These are phyloP conservation scores for Cantharis flavilabris DNA, from an alignment of 2,888 invertebrate genomes.

Conservation along the genomic window DNA sequence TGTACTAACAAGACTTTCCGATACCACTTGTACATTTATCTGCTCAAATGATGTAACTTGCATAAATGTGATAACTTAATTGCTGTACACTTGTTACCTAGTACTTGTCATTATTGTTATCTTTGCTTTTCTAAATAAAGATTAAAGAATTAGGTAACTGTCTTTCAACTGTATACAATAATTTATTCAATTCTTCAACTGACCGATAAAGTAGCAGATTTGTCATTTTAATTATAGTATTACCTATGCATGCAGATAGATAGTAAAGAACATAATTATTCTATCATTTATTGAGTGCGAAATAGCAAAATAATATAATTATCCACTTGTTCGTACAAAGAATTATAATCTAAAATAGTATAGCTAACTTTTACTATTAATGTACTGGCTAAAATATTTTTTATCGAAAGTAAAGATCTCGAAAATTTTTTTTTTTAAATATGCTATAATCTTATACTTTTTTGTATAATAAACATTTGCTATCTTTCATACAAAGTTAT, in stretches of 20 bases:
- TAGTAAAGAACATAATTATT: background rate
- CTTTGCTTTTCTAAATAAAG: background rate
- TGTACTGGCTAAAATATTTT: too few relatives aligned
- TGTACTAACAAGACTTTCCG: constrained; percentile 20
- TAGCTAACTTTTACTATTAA: too few relatives aligned
- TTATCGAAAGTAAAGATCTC: too few relatives aligned
- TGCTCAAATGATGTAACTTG: constrained; percentile 25
- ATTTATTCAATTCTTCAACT: background rate
- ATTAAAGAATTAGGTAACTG: background rate
- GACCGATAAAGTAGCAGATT: background rate
- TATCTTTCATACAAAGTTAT: too few relatives aligned
- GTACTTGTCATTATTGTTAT: background rate
- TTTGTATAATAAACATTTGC: too few relatives aligned
- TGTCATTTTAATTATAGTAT: background rate
- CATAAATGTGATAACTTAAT: constrained; percentile 28
- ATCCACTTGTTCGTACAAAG: too few relatives aligned
- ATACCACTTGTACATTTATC: constrained; percentile 32
- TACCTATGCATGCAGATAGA: too few relatives aligned
- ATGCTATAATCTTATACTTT: too few relatives aligned
- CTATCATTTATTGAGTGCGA: background rate
- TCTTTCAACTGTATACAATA: background rate
- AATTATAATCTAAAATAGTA: too few relatives aligned
- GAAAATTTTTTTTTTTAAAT: too few relatives aligned
- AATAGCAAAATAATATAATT: too few relatives aligned
- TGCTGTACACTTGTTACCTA: constrained; percentile 11